A percentile compares a stretch with the other conserved stretches of the same genome.
phyloP scores from a whole-genome alignment of 2,888 invertebrate genomes.

The Lamellibrachia satsuma region DNA sequence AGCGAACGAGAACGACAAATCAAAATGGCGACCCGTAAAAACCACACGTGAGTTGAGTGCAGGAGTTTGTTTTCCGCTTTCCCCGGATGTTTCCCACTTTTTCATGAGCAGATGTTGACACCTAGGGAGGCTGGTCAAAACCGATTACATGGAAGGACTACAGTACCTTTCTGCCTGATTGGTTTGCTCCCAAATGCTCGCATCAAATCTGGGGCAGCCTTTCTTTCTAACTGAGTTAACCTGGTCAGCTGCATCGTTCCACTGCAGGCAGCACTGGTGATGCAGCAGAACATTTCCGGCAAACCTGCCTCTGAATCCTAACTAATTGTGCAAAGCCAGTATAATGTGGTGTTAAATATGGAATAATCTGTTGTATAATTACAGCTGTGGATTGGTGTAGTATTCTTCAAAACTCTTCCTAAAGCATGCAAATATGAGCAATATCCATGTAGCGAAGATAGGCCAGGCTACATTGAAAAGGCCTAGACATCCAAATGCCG shows the following conservation, averaged over 20 bases:
- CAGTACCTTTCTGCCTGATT: not conserved
- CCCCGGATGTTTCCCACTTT: no score
- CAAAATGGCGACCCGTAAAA: no score
- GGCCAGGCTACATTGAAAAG: not conserved
- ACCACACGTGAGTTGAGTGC: no score
- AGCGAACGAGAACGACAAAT: no score
- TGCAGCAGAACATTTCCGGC: not conserved
- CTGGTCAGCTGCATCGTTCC: not conserved
- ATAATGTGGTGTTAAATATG: not conserved
- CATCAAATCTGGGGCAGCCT: not conserved
- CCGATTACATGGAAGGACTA: not conserved
- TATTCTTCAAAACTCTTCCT: not conserved
- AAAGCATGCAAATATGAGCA: no score
- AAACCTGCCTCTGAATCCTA: not conserved
- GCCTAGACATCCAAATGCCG: not conserved
- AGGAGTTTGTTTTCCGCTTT: no score
- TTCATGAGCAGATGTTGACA: no score
- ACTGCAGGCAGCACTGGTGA: not conserved
- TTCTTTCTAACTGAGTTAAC: conserved; percentile 17
- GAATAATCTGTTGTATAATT: not conserved
- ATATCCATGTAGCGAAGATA: not conserved
- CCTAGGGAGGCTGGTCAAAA: not conserved
- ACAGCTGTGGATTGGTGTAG: not conserved
- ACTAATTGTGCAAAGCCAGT: not conserved
- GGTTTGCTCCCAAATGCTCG: not conserved